Conservation (phyloP, 1,140 invertebrate species). For the Neotoxoptera formosana region DNA sequence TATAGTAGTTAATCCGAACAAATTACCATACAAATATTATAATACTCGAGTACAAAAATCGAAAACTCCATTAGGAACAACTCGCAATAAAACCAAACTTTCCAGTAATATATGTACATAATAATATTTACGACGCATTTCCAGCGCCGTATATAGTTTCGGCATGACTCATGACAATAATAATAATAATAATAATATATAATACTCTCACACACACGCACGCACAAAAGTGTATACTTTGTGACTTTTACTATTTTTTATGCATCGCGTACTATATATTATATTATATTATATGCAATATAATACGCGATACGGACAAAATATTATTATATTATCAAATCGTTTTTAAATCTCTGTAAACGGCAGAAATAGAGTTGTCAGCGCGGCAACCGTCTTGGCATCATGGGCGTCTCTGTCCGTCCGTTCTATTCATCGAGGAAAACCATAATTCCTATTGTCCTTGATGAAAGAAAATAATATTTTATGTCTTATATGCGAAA, state of each 20-base stretch:
- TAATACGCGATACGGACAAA: neutral
- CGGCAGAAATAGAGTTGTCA: conserved; percentile 3
- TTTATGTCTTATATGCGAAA: neutral
- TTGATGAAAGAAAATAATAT: conserved; percentile 31
- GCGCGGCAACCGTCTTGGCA: neutral
- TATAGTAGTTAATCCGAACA: neutral
- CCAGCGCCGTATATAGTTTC: neutral
- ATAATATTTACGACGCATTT: conserved; percentile 39
- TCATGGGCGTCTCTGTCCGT: neutral
- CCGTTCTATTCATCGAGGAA: conserved; percentile 43
- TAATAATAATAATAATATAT: too few species aligned
- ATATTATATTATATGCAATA: too few species aligned
- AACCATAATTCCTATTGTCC: conserved; percentile 45
- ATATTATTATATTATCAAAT: neutral
- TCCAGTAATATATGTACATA: conserved; percentile 43
- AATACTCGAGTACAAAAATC: neutral
- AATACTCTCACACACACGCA: neutral
- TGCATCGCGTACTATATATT: too few species aligned
- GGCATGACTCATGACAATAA: conserved; percentile 12
- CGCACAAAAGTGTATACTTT: neutral
- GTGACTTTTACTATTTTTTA: neutral
- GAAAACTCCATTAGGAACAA: neutral
- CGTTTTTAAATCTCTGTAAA: conserved; percentile 1
- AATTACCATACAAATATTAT: neutral
- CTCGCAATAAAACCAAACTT: conserved; percentile 1